Evolutionary conservation across 2,888 invertebrate species (phyloP).

Genomic region (Lasius platythorax): DNA sequence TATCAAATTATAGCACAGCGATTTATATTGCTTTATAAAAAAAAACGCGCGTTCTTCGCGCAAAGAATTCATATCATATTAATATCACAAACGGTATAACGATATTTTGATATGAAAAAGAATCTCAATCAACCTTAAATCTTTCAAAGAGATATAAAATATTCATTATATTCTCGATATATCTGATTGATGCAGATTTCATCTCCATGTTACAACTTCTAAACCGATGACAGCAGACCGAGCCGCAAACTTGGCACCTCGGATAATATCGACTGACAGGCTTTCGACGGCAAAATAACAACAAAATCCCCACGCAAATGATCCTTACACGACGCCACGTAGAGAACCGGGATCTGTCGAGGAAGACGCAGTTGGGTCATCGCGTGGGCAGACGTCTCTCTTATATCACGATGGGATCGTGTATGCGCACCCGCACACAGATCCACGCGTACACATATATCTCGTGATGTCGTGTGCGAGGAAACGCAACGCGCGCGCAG

Average conservation of each 20-base stretch:
- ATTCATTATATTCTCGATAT: not conserved
- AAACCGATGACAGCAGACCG: not conserved
- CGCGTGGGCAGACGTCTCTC: slow-evolving; percentile 69
- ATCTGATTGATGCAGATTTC: not conserved
- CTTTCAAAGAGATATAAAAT: not conserved
- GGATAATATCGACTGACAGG: slow-evolving; percentile 32
- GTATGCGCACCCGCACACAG: slow-evolving; percentile 20
- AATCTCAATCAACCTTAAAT: not conserved
- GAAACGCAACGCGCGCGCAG: slow-evolving; percentile 43
- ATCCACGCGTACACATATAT: not conserved
- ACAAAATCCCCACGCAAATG: slow-evolving; percentile 18
- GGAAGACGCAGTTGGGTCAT: slow-evolving; percentile 65
- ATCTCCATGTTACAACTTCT: not conserved
- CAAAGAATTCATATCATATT: not conserved
- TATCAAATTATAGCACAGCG: slow-evolving; percentile 11
- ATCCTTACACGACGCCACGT: slow-evolving; percentile 4
- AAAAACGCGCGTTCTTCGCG: not conserved
- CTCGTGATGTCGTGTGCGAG: not conserved
- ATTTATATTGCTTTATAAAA: no score
- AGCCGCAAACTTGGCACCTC: not conserved
- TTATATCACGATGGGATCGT: slow-evolving; percentile 37
- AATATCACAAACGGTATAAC: not conserved
- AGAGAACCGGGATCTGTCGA: slow-evolving; percentile 40
- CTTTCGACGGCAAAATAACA: slow-evolving; percentile 46
- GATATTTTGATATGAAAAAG: not conserved